These are phyloP conservation scores for Cylindroiulus punctatus DNA, from an alignment of 2,888 invertebrate species.

Conservation along the genomic window DNA sequence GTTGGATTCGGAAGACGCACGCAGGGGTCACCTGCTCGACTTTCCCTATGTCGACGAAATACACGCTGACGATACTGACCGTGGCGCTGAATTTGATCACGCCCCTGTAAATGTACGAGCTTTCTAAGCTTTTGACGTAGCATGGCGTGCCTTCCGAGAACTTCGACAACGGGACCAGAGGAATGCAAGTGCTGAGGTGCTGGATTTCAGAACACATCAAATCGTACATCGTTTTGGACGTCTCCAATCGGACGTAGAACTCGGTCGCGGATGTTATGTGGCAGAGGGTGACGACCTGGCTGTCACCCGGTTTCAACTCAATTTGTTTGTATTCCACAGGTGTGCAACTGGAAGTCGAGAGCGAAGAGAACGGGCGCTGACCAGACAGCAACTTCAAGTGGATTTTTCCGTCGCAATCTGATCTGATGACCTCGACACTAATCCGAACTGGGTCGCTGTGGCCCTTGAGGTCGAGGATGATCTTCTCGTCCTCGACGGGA, in stretches of 20 bases:
- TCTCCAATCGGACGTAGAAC: background rate
- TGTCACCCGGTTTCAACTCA: background rate
- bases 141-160: background rate
- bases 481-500: background rate
- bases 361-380: too few species aligned
- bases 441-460: background rate
- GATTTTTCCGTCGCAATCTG: background rate
- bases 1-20: background rate
- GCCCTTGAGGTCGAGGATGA: background rate
- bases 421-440: background rate
- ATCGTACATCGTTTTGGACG: background rate
- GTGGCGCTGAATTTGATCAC: background rate
- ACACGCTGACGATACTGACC: background rate
- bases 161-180: background rate
- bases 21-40: background rate
- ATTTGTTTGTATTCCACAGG: background rate
- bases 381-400: background rate
- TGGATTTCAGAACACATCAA: background rate
- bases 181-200: background rate
- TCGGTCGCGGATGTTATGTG: background rate
- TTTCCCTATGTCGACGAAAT: constrained; percentile 36
- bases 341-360: background rate
- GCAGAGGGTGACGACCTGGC: background rate
- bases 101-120: background rate
- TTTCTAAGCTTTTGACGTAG: background rate